Evolutionary conservation across 2,888 invertebrate genomes (phyloP), one percentile per base, ranked within the genome.

Genomic region (Dicyrtomina minuta): DNA sequence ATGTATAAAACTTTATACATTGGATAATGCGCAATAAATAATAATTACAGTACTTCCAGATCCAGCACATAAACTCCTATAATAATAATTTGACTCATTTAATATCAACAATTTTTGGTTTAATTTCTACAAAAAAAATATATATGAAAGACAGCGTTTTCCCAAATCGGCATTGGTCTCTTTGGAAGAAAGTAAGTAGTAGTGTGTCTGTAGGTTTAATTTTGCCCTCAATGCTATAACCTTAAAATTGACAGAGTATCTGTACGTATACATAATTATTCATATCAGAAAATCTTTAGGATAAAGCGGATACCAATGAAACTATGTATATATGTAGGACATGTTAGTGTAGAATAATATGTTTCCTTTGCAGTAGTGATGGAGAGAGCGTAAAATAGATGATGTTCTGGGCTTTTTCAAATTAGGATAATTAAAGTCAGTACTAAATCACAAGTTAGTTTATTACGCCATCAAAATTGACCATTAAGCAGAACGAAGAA

Each of bases 341-440:
- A 51, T 51, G 17, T 26, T 17, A 55, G 4, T 46, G 17, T 41
- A 46, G 46, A 13, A 13, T 3, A 46, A 46, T 46, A 46, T 46
- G 1, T 53, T 13, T 53, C 53, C 53, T 22, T 8, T 53, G 13
- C 8, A 13, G 49, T 55, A 22, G 17, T 6, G 46, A 46, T 4
- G 13, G 46, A 17, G 46, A 46, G 33, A 46, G 17, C 46, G 46
- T 46, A 46, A 46, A 17, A 46, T 33, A 33, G 33, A 17, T 46
- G 17, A 17, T 46, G 17, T 46, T 3, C 15, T 46, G 46, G 15
- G 17, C 46, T 17, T 43, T 55, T 65, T 53, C 65, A 65, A 65
- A 65, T 65, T 65, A 65, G 55, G 44, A 41, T 65, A 65, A 65
- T 65, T 65, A 65, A 65, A 65, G 65, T 65, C 65, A 64, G 55